These are phyloP conservation scores for Ditylenchus dipsaci DNA, from an alignment of 1,140 invertebrate species.

Conservation along the genomic window DNA sequence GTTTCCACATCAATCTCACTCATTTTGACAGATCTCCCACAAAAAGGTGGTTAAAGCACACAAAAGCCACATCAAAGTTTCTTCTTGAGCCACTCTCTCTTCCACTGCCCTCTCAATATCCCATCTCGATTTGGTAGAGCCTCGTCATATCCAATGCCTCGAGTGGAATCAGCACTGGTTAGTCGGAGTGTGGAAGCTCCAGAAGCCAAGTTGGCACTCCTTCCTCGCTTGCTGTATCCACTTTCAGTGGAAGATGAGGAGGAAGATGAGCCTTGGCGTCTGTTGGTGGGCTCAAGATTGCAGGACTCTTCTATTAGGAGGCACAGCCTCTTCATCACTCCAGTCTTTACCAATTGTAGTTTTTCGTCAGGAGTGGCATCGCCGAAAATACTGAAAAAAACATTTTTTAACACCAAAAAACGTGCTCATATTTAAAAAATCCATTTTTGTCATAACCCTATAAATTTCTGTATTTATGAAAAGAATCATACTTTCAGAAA, in stretches of 20 bases:
- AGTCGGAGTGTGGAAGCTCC: not conserved
- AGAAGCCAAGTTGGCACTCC: not conserved
- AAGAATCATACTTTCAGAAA: too few relatives aligned
- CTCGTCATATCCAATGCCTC: conserved; percentile 82
- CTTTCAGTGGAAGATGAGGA: not conserved
- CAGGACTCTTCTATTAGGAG: conserved; percentile 3
- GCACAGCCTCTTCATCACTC: not conserved
- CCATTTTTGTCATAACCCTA: too few relatives aligned
- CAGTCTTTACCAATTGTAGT: conserved; percentile 3
- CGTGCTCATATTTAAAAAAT: too few relatives aligned
- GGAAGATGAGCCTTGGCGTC: conserved; percentile 1
- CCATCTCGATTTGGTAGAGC: conserved; percentile 88
- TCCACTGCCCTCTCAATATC: conserved; percentile 70
- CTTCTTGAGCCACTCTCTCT: conserved; percentile 39
- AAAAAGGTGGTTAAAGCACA: conserved; percentile 50
- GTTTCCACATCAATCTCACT: conserved; percentile 24
- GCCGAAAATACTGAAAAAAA: conserved; percentile 16
- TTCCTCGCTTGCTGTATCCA: not conserved
- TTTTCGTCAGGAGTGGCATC: conserved; percentile 25
- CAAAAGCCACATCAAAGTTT: conserved; percentile 56
- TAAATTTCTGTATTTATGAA: too few relatives aligned
- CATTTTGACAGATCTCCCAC: conserved; percentile 35
- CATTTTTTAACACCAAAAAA: not conserved
- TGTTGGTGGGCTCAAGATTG: not conserved
- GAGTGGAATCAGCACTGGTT: conserved; percentile 9